Evolutionary conservation across 2,797 vertebrate species (phyloP), one percentile per base, ranked within the genome.

Genomic region (Picus viridis): DNA sequence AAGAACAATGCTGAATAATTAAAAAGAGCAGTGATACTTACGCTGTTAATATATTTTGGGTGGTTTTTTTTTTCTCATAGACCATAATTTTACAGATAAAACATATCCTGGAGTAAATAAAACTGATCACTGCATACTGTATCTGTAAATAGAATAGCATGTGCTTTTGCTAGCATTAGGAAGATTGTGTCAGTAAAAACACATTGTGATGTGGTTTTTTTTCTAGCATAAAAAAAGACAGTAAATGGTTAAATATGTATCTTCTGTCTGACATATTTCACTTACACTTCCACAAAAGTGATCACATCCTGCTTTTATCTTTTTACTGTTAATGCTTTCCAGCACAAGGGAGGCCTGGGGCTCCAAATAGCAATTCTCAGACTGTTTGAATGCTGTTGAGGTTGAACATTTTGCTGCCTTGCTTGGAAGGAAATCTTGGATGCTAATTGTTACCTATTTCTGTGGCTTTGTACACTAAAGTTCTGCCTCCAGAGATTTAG

Each of bases 251-350:
- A 77, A 96, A 70, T 83, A 27, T 79, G 2, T 72, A 13, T 71
- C 14, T 91, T 59, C 47, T 83, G 43, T 41, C 47, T 86, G 57
- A 61, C 56, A 84, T 12, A 62, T 82, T 90, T 89, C 72, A 92
- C 49, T 93, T 92, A 49, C 4, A 47, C 20, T 86, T 92, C 64
- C 57, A 78, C 36, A 72, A 73, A 92, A 90, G 43, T 47, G 51
- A 29, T 91, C 59, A 10, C 51, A 58, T 72, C 75, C 13, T 69
- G 29, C 82, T 96, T 64, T 53, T 7, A 3, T 49, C 58, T 76
- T 63, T 51, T 81, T 65, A 56, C 53, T 61, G 85, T 88, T 75
- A 67, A 80, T 86, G 70, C 83, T 94, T 93, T 84, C 78, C 57
- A 85, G 58, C 36, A 78, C 27, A 32, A 62, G 79, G 34, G 64